Percentiles rank a stretch among this genome's conserved stretches.
phyloP scores from a whole-genome alignment of 2,113 vertebrate species.

The Oryzias melastigma region DNA sequence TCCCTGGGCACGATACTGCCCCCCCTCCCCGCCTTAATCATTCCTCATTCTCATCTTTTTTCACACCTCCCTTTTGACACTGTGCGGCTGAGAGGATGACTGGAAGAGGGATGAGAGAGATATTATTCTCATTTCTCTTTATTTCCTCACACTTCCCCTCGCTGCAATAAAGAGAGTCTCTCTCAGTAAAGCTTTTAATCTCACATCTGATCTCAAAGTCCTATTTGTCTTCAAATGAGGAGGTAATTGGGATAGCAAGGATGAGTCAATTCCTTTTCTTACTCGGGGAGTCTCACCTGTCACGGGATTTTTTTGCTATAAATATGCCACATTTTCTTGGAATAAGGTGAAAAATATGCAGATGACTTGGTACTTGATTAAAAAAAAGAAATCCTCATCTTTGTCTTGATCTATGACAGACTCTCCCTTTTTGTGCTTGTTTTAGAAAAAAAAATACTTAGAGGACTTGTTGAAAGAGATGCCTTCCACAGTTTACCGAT shows the following conservation, averaged over 20 bases:
- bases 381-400: slow-evolving; percentile 5
- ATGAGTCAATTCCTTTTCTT: slow-evolving; percentile 41
- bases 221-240: slow-evolving; percentile 32
- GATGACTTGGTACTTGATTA: slow-evolving; percentile 4
- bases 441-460: slow-evolving; percentile 12
- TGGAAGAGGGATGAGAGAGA: slow-evolving; percentile 60
- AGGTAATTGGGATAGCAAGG: slow-evolving; percentile 22
- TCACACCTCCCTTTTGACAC: slow-evolving; percentile 74
- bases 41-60: slow-evolving; percentile 77
- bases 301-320: slow-evolving; percentile 21
- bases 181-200: slow-evolving; percentile 42
- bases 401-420: slow-evolving; percentile 30
- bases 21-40: slow-evolving; percentile 78
- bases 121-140: slow-evolving; percentile 62
- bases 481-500: slow-evolving; percentile 26
- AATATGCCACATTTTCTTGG: slow-evolving; percentile 26
- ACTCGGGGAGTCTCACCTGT: slow-evolving; percentile 27
- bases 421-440: slow-evolving; percentile 32
- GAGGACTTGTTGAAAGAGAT: slow-evolving; percentile 34
- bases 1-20: slow-evolving; percentile 63
- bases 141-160: slow-evolving; percentile 45
- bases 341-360: slow-evolving; percentile 33
- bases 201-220: slow-evolving; percentile 35
- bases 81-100: slow-evolving; percentile 55
- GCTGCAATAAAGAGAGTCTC: slow-evolving; percentile 5